These are phyloP conservation scores for Drosophila sp. DNA, from an alignment of 1,140 invertebrate species.

Conservation along the genomic window DNA sequence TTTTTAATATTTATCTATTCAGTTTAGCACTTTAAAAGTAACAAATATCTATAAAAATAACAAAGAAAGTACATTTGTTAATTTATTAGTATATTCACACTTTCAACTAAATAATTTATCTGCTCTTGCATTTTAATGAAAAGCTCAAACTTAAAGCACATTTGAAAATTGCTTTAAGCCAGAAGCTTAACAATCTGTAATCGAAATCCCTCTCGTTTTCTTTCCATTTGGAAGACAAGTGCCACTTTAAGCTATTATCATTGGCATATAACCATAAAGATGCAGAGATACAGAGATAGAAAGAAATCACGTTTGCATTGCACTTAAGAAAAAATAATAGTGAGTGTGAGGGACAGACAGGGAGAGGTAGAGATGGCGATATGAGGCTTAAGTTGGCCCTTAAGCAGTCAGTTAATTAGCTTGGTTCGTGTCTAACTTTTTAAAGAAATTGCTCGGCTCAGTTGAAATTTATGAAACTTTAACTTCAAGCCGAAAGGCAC, in stretches of 20 bases:
- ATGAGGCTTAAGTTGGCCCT: slow-evolving; percentile 20
- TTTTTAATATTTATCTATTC: too few species aligned
- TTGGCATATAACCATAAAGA: slow-evolving; percentile 6
- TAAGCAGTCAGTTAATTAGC: slow-evolving; percentile 40
- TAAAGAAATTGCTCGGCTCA: slow-evolving; percentile 18
- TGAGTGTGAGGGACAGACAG: background rate
- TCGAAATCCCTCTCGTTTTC: background rate
- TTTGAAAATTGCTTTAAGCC: background rate
- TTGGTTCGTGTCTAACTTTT: slow-evolving; percentile 21
- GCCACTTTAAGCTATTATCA: slow-evolving; percentile 15
- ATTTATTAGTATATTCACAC: too few species aligned
- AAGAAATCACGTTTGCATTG: background rate
- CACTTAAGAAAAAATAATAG: background rate
- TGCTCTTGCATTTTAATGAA: background rate
- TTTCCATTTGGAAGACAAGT: slow-evolving; percentile 1
- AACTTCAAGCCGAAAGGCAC: slow-evolving; percentile 17
- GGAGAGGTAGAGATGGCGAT: background rate
- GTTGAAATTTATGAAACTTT: slow-evolving; percentile 33
- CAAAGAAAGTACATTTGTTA: too few species aligned
- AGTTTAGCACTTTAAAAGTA: too few species aligned
- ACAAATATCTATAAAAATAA: too few species aligned
- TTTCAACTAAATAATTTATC: background rate
- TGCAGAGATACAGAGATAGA: background rate
- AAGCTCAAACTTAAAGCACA: too few species aligned
- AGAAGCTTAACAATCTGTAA: background rate